Conservation (phyloP, 2,797 vertebrate species). For the Onychomys leucogaster region DNA sequence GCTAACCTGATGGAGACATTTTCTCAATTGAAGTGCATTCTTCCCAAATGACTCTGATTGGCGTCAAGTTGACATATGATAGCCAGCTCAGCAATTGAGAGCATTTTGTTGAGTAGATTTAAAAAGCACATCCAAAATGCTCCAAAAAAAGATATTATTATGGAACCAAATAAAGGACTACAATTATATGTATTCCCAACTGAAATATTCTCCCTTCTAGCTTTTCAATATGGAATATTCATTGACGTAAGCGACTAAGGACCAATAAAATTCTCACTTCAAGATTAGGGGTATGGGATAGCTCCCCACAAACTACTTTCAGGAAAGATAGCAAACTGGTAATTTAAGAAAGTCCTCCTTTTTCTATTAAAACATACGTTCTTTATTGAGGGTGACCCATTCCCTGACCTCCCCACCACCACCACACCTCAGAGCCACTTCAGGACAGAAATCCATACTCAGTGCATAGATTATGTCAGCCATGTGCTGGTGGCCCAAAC, state of each 20-base stretch:
- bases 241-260: not conserved
- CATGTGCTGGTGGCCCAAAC: not conserved
- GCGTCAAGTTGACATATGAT: not conserved
- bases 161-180: not conserved
- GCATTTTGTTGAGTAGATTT: slow-evolving; percentile 20
- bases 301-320: not conserved
- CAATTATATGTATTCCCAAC: slow-evolving; percentile 7
- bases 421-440: not conserved
- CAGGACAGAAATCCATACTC: not conserved
- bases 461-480: not conserved
- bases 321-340: not conserved
- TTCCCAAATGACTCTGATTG: not conserved
- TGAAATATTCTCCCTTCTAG: not conserved
- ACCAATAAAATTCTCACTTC: not conserved
- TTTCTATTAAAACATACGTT: not conserved
- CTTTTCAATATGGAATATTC: not conserved
- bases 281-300: not conserved
- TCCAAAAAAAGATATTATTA: not conserved
- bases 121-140: not conserved
- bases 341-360: not conserved
- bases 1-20: not conserved
- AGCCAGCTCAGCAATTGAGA: not conserved
- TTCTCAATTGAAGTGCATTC: not conserved
- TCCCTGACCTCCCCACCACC: not conserved
- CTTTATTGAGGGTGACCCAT: not conserved